phyloP scores from a whole-genome alignment of 2,888 invertebrate species.

The Neuroscelio doddi region DNA sequence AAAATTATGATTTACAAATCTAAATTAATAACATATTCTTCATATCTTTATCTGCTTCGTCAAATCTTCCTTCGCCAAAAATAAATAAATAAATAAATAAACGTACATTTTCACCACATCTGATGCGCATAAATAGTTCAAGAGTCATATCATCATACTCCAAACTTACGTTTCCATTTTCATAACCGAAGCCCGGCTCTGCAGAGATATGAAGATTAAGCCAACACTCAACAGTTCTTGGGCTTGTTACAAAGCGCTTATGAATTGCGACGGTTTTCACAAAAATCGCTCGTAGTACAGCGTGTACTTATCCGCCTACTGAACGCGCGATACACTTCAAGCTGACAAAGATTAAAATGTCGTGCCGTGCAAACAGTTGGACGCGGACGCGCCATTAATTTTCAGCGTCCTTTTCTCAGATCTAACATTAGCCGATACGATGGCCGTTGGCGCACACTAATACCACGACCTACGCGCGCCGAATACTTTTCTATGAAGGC shows the following conservation, averaged over 20 bases:
- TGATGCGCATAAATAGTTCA: too few species aligned
- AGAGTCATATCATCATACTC: too few species aligned
- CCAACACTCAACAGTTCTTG: slow-evolving; percentile 26
- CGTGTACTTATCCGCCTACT: slow-evolving; percentile 40
- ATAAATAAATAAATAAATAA: too few species aligned
- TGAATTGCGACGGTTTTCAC: slow-evolving; percentile 23
- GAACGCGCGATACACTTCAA: slow-evolving; percentile 48
- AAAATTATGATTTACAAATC: too few species aligned
- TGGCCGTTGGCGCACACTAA: slow-evolving; percentile 25
- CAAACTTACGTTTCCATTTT: too few species aligned
- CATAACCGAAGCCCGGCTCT: too few species aligned
- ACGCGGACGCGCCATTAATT: slow-evolving; percentile 52
- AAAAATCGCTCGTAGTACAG: slow-evolving; percentile 38
- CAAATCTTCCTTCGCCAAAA: background rate
- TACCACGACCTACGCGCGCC: slow-evolving; percentile 38
- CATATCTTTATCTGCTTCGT: slow-evolving; percentile 18
- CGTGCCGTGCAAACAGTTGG: slow-evolving; percentile 50
- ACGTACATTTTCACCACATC: too few species aligned
- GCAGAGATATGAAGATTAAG: too few species aligned
- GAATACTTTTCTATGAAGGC: slow-evolving; percentile 17
- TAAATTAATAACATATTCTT: too few species aligned
- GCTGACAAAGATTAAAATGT: slow-evolving; percentile 57
- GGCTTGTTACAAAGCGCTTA: slow-evolving; percentile 25
- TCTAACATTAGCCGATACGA: slow-evolving; percentile 45
- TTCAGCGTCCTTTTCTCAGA: slow-evolving; percentile 43